These are phyloP conservation scores for Illadopsis cleaveri DNA, from an alignment of 2,113 vertebrate genomes.

Conservation along the genomic window DNA sequence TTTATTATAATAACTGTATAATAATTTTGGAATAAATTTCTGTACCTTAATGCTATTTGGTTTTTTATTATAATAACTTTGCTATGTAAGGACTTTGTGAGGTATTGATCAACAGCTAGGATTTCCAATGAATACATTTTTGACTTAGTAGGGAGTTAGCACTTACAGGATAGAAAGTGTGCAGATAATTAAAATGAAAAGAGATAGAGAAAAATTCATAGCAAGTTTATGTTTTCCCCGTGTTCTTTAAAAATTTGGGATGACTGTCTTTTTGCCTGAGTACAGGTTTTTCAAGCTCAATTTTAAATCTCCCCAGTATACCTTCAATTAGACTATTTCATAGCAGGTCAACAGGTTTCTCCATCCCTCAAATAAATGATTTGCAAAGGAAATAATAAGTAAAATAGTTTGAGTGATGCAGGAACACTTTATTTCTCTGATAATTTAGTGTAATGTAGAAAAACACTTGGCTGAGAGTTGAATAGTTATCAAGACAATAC, in stretches of 20 bases:
- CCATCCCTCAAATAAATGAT: not conserved
- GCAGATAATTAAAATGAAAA: not conserved
- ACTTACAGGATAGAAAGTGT: not conserved
- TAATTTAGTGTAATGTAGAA: not conserved
- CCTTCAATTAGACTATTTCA: slow-evolving; percentile 45
- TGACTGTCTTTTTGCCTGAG: not conserved
- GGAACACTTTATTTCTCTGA: not conserved
- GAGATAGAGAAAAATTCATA: not conserved
- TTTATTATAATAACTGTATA: not conserved
- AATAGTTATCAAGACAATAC: not conserved
- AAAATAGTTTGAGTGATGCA: not conserved
- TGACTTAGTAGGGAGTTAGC: not conserved
- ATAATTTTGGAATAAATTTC: not conserved
- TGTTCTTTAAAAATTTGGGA: not conserved
- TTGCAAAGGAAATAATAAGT: not conserved
- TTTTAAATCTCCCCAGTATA: slow-evolving; percentile 21
- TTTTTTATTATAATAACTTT: not conserved
- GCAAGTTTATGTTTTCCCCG: slow-evolving; percentile 17
- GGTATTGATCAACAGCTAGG: not conserved
- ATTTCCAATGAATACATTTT: not conserved
- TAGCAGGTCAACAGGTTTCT: not conserved
- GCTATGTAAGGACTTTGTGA: not conserved
- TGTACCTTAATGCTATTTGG: not conserved
- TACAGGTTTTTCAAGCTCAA: not conserved
- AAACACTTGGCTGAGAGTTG: not conserved